phyloP scores from a whole-genome alignment of 2,888 invertebrate species.

The Masnerella sp. region DNA sequence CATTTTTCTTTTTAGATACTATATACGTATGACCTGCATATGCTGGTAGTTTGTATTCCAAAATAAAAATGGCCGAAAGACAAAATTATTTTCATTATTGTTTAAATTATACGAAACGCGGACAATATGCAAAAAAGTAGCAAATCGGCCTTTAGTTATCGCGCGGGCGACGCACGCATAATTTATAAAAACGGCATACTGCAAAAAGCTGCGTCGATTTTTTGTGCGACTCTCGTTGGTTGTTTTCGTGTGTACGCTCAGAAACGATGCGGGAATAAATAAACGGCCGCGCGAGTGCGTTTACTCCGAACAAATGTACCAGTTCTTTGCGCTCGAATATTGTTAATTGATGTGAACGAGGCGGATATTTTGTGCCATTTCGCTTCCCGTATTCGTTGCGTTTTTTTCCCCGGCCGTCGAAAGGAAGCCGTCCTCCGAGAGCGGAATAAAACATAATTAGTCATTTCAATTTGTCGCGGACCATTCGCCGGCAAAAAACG shows the following conservation, averaged over 20 bases:
- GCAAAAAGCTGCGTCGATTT: neutral
- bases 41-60: too few species aligned
- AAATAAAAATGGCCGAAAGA: too few species aligned
- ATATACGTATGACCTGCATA: too few species aligned
- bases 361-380: slow-evolving; percentile 4
- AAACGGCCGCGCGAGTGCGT: neutral
- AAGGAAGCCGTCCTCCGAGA: neutral
- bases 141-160: too few species aligned
- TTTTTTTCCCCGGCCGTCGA: slow-evolving; percentile 14
- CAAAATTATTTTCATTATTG: too few species aligned
- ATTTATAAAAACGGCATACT: slow-evolving; percentile 4
- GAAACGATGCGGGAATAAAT: slow-evolving; percentile 13
- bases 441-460: slow-evolving; percentile 9
- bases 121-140: too few species aligned
- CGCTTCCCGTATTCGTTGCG: neutral
- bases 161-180: neutral
- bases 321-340: slow-evolving; percentile 24
- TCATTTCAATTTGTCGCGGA: slow-evolving; percentile 15
- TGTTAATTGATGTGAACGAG: slow-evolving; percentile 27
- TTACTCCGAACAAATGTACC: slow-evolving; percentile 19
- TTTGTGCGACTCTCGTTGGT: slow-evolving; percentile 2
- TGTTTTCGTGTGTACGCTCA: slow-evolving; percentile 14
- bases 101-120: too few species aligned
- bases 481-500: slow-evolving; percentile 3
- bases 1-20: too few species aligned